Conservation (phyloP, 2,888 invertebrate genomes). For the Glyphotaelius pellucidus region DNA sequence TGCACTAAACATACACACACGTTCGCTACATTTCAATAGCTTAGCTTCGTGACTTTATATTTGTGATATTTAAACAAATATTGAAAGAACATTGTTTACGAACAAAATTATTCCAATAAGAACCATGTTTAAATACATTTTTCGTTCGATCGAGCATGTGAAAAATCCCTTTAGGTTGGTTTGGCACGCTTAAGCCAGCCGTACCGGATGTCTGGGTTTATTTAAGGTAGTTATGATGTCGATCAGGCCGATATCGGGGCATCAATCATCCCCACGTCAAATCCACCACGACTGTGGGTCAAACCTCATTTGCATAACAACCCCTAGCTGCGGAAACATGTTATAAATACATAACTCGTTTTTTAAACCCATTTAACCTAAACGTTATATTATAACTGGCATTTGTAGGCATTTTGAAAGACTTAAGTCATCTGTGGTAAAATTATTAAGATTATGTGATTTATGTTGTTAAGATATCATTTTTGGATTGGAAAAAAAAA, state of each 20-base stretch:
- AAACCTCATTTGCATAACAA: conserved; percentile 32
- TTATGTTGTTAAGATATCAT: neutral
- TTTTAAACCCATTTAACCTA: neutral
- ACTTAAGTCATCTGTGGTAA: neutral
- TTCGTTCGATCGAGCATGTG: conserved; percentile 19
- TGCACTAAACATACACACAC: too few relatives aligned
- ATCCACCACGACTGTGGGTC: conserved; percentile 18
- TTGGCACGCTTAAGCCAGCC: neutral
- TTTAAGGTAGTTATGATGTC: conserved; percentile 26
- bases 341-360: conserved; percentile 30
- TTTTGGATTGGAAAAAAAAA: too few relatives aligned
- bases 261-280: conserved; percentile 37
- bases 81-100: neutral
- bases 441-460: neutral
- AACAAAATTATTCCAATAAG: neutral
- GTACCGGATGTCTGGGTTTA: conserved; percentile 19
- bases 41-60: neutral
- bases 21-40: neutral
- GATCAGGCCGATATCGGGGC: conserved; percentile 22
- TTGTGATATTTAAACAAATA: neutral
- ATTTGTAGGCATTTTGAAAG: neutral
- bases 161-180: neutral
- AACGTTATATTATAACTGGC: neutral
- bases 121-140: neutral
- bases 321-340: neutral